Conservation (phyloP, 2,797 vertebrate genomes). For the Pangasius sanitwongsei region DNA sequence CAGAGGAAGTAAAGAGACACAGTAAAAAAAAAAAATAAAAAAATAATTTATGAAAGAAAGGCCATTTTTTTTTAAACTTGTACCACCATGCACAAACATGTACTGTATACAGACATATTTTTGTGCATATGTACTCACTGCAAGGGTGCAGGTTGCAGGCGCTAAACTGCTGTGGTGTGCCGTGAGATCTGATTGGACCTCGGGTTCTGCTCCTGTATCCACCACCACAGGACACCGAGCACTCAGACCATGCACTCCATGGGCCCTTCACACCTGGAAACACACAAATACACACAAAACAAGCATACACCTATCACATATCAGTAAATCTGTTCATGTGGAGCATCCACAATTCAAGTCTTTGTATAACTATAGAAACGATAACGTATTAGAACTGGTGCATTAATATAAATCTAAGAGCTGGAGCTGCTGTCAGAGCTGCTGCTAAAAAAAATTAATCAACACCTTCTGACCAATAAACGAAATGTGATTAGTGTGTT, state of each 20-base stretch:
- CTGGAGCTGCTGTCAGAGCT: not conserved
- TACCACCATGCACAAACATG: not conserved
- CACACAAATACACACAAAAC: not conserved
- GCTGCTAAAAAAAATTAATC: not conserved
- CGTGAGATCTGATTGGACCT: slow-evolving; percentile 66
- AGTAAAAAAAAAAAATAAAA: not conserved
- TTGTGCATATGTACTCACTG: slow-evolving; percentile 57
- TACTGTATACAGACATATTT: not conserved
- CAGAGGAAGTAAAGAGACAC: not conserved
- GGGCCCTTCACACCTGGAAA: slow-evolving; percentile 72
- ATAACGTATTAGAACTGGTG: not conserved
- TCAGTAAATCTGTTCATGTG: not conserved
- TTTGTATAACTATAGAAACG: not conserved
- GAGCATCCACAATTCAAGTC: not conserved
- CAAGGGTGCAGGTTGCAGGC: slow-evolving; percentile 84
- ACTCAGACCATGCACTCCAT: slow-evolving; percentile 82
- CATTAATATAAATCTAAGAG: not conserved
- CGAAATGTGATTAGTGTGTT: too few species aligned
- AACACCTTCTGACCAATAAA: not conserved
- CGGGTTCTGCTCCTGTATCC: slow-evolving; percentile 83
- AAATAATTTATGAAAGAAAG: not conserved
- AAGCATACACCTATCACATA: not conserved
- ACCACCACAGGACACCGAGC: slow-evolving; percentile 85
- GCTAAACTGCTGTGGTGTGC: slow-evolving; percentile 80
- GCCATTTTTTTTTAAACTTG: not conserved